A percentile compares a stretch with the other conserved stretches of the same genome.
phyloP scores from a whole-genome alignment of 2,113 vertebrate species.

The Thalassoma bifasciatum region DNA sequence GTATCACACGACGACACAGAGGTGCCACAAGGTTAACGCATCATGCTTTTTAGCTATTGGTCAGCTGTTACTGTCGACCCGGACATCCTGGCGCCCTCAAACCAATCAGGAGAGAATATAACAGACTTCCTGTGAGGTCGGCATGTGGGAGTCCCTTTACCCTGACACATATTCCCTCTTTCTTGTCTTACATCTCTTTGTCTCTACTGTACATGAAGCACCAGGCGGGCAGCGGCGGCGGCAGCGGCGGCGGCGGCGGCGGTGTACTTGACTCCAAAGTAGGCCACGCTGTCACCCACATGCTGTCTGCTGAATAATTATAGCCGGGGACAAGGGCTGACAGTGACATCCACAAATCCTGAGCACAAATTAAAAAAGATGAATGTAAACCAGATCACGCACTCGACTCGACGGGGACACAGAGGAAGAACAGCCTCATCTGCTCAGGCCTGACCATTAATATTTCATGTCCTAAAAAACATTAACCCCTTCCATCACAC shows the following conservation, averaged over 20 bases:
- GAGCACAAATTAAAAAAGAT: conserved; percentile 31
- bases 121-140: too few species aligned
- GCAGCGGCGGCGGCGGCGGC: too few species aligned
- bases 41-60: conserved; percentile 1
- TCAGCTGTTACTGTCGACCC: conserved; percentile 8
- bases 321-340: neutral
- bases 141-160: too few species aligned
- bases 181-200: conserved; percentile 19
- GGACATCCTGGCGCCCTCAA: neutral
- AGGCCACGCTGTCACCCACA: conserved; percentile 42
- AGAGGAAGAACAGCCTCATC: neutral
- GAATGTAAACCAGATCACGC: conserved; percentile 14
- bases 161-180: too few species aligned
- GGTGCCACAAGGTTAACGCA: neutral
- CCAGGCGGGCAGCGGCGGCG: neutral
- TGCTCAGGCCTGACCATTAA: conserved; percentile 15
- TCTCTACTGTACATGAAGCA: neutral
- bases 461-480: conserved; percentile 16
- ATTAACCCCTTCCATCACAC: too few species aligned
- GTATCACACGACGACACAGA: neutral
- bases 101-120: conserved; percentile 10
- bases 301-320: conserved; percentile 48
- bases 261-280: conserved; percentile 23
- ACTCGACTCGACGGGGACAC: conserved; percentile 1
- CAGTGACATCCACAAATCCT: conserved; percentile 30